phyloP scores from a whole-genome alignment of 2,797 vertebrate species.

The Microctenopoma stevenorrisi region DNA sequence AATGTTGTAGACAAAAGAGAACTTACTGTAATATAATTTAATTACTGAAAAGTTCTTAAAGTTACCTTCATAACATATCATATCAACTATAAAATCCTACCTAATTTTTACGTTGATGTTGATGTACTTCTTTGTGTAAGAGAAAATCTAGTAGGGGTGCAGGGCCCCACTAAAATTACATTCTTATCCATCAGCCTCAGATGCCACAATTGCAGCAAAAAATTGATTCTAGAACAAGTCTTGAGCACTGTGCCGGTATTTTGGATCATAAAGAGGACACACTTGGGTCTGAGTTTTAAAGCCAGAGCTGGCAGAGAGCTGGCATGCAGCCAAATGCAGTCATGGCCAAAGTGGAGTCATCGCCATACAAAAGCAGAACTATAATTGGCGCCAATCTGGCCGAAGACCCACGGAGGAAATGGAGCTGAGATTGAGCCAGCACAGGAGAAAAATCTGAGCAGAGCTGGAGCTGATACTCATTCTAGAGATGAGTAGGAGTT shows the following conservation, averaged over 20 bases:
- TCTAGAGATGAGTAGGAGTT: conserved; percentile 71
- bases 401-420: conserved; percentile 42
- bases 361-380: conserved; percentile 41
- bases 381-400: conserved; percentile 52
- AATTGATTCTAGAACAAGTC: conserved; percentile 2
- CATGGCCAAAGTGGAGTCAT: conserved; percentile 55
- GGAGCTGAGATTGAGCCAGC: conserved; percentile 49
- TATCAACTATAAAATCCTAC: no score
- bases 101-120: no score
- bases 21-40: no score
- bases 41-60: no score
- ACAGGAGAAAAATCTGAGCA: conserved; percentile 48
- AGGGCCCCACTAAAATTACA: background rate
- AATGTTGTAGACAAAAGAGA: no score
- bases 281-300: conserved; percentile 39
- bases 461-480: conserved; percentile 54
- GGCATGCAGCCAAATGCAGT: conserved; percentile 28
- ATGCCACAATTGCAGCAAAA: background rate
- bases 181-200: background rate
- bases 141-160: no score
- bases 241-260: conserved; percentile 14
- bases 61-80: no score
- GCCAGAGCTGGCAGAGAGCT: conserved; percentile 48
- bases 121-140: no score
- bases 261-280: conserved; percentile 20